Evolutionary conservation across 2,888 invertebrate species (phyloP).

Genomic region (Parnassius glacialis): DNA sequence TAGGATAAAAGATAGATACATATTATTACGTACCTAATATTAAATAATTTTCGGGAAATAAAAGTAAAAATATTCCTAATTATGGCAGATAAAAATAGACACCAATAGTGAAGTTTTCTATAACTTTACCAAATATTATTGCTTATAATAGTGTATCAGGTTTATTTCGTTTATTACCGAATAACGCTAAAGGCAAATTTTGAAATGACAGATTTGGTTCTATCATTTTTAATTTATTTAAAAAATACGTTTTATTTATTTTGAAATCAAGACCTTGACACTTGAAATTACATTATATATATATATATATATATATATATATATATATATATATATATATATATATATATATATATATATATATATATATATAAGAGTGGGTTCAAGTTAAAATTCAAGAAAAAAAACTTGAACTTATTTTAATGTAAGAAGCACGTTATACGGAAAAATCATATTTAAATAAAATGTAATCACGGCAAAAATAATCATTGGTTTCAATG

Average conservation of each 20-base stretch:
- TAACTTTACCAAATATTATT: conserved; percentile 42
- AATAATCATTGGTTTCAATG: too few species aligned
- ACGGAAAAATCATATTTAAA: too few species aligned
- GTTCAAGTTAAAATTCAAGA: too few species aligned
- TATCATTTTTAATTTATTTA: conserved; percentile 38
- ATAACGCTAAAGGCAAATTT: conserved; percentile 33
- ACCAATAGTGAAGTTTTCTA: conserved; percentile 60
- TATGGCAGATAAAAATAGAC: conserved; percentile 25
- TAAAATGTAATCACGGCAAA: too few species aligned
- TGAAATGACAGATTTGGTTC: conserved; percentile 56
- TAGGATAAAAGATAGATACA: not conserved
- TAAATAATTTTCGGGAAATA: conserved; percentile 3
- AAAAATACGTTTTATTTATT: not conserved
- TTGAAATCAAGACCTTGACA: not conserved
- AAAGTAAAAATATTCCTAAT: conserved; percentile 10
- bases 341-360: too few species aligned
- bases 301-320: too few species aligned
- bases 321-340: too few species aligned
- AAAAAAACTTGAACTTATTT: too few species aligned
- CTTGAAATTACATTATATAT: too few species aligned
- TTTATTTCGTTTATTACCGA: conserved; percentile 1
- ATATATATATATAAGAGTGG: too few species aligned
- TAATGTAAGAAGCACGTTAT: too few species aligned
- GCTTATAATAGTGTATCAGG: conserved; percentile 19
- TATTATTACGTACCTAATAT: not conserved